Conservation (phyloP, 2,113 vertebrate genomes). For the Toxostoma redivivum region DNA sequence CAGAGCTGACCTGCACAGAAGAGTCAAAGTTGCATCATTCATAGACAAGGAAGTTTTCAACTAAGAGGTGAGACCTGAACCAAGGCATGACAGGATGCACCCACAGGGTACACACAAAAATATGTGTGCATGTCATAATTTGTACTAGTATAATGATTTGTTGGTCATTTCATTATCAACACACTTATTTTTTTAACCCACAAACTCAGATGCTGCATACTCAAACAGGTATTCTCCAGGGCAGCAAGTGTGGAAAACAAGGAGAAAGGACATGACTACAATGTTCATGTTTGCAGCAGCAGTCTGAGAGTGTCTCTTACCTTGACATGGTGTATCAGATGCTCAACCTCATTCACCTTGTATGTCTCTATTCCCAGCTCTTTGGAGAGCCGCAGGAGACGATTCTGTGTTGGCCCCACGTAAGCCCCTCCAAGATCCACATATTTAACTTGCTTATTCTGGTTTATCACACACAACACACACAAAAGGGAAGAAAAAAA, state of each 20-base stretch:
- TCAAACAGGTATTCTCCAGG: neutral
- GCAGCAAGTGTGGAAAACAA: neutral
- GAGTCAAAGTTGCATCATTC: neutral
- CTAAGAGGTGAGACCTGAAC: neutral
- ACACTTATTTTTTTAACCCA: neutral
- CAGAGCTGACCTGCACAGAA: neutral
- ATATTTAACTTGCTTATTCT: slow-evolving; percentile 93
- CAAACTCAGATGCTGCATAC: neutral
- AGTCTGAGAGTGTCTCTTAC: slow-evolving; percentile 73
- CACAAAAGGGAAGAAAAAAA: neutral
- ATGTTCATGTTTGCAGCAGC: neutral
- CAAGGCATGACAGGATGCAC: neutral
- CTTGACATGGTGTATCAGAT: slow-evolving; percentile 85
- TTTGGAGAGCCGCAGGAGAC: slow-evolving; percentile 87
- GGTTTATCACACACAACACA: slow-evolving; percentile 25
- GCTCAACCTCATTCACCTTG: slow-evolving; percentile 92
- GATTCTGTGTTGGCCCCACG: slow-evolving; percentile 94
- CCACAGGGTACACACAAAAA: neutral
- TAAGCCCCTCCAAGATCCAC: slow-evolving; percentile 97
- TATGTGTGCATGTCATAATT: neutral
- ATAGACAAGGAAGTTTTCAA: neutral
- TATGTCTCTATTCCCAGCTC: slow-evolving; percentile 90
- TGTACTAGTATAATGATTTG: neutral
- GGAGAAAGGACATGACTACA: neutral
- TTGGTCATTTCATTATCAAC: neutral